Evolutionary conservation across 2,113 vertebrate species (phyloP), one percentile per base, ranked within the genome.

Genomic region (Pachycephala philippinensis): DNA sequence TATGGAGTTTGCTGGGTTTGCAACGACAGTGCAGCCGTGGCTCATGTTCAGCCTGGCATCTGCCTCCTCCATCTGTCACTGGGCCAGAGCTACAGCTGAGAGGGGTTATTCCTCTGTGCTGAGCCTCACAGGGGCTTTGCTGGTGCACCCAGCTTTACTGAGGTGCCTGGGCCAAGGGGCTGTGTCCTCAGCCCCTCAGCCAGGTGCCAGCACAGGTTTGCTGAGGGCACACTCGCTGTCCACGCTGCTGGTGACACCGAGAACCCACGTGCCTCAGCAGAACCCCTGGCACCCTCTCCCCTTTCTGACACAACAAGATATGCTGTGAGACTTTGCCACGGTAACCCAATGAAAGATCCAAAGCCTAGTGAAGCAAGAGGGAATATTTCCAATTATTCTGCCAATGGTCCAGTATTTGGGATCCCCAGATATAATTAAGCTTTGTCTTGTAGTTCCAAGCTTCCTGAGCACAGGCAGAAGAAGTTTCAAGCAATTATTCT

Each of bases 401-500:
- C 42, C 56, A 78, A 1, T 30, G 35, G 31, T 39, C 14, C 19
- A 8, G 27, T 27, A 13, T 28, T 59, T 82, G 59, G 14, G 22
- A 49, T 89, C 50, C 60, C 52, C 59, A 61, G n/a, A 64, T 81
- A 60, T 28, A 24, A 63, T 66, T 74, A 66, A 70, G 30, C 4
- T 56, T 95, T 74, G 31, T 78, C 50, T 70, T 89, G 22, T 47
- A 79, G 22, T 50, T 79, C 37, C 44, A 69, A 82, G 63, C 8
- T 81, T 33, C 52, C 50, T 71, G 33, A 95, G 76, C 19, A 80
- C 30, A 63, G 71, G 54, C 68, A 95, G 60, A 79, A 93, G 57
- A 24, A 70, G 47, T 78, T 95, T 90, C 79, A 90, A 59, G 47
- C 30, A 93, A 95, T 95, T 93, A 90, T 74, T 26, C 42, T 81